Conservation (phyloP, 2,888 invertebrate species). For the Macaria liturata region DNA sequence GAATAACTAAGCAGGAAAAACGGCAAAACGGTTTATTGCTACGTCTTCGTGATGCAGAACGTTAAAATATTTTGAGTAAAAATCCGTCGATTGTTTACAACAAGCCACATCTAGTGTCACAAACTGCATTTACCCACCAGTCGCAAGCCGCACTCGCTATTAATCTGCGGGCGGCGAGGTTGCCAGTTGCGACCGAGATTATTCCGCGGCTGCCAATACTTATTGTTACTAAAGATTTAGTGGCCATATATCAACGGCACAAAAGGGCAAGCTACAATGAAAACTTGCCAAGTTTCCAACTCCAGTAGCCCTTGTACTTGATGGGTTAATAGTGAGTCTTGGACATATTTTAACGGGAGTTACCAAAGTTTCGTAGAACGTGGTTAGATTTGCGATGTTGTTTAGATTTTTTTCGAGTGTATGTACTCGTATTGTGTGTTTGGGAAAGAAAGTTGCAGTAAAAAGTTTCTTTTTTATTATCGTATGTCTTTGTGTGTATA, state of each 20-base stretch:
- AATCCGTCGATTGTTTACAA: no score
- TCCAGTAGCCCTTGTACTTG: constrained; percentile 30
- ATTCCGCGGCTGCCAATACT: constrained; percentile 33
- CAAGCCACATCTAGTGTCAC: no score
- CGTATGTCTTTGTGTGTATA: no score
- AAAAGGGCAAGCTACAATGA: constrained; percentile 44
- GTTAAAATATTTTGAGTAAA: no score
- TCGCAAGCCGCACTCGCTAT: constrained; percentile 19
- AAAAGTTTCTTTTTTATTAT: no score
- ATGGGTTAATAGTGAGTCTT: constrained; percentile 24
- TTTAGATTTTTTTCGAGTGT: background rate
- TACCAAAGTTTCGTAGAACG: constrained; percentile 1
- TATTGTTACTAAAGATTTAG: constrained; percentile 55
- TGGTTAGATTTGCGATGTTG: constrained; percentile 1
- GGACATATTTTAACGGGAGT: constrained; percentile 12
- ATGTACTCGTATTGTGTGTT: no score
- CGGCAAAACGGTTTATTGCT: no score
- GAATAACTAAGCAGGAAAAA: no score
- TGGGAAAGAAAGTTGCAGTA: no score
- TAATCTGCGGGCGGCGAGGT: constrained; percentile 21
- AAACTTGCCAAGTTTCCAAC: constrained; percentile 36
- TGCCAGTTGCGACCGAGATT: constrained; percentile 24
- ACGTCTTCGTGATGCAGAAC: no score
- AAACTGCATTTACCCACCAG: background rate
- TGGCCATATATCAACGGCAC: constrained; percentile 57